A percentile compares a stretch with the other conserved stretches of the same genome.
Conservation (phyloP, 2,113 vertebrate species). For the Chauna torquata region DNA sequence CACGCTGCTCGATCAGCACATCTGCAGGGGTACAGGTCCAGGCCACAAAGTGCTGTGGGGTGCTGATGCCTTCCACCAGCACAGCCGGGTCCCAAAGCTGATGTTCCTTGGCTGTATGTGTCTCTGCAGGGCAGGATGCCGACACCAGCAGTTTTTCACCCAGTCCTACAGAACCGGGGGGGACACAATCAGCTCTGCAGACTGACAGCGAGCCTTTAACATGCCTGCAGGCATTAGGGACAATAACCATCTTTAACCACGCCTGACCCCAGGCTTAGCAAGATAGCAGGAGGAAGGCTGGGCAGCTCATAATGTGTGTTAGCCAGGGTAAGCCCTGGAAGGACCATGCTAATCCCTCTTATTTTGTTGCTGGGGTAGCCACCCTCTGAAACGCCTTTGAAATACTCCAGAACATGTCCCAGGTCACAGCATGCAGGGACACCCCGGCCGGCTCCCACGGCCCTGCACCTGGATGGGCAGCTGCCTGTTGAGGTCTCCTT, state of each 20-base stretch:
- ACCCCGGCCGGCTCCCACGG: rapidly evolving
- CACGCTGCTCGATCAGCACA: background rate
- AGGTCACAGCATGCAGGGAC: no score
- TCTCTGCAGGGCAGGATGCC: background rate
- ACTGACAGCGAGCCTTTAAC: rapidly evolving
- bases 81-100: background rate
- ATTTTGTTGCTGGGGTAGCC: background rate
- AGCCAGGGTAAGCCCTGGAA: no score
- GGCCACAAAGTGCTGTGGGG: background rate
- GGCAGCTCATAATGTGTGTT: background rate
- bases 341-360: rapidly evolving
- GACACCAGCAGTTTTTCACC: background rate
- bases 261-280: background rate
- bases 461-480: background rate
- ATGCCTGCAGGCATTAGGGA: rapidly evolving
- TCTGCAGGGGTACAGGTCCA: background rate
- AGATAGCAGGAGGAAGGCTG: background rate
- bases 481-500: slow-evolving; percentile 4
- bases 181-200: background rate
- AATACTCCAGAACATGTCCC: background rate
- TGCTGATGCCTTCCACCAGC: background rate
- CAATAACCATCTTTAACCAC: background rate
- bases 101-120: rapidly evolving
- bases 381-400: background rate
- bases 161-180: background rate